Conservation (phyloP, 1,140 invertebrate species). For the Drosophila rufa region DNA sequence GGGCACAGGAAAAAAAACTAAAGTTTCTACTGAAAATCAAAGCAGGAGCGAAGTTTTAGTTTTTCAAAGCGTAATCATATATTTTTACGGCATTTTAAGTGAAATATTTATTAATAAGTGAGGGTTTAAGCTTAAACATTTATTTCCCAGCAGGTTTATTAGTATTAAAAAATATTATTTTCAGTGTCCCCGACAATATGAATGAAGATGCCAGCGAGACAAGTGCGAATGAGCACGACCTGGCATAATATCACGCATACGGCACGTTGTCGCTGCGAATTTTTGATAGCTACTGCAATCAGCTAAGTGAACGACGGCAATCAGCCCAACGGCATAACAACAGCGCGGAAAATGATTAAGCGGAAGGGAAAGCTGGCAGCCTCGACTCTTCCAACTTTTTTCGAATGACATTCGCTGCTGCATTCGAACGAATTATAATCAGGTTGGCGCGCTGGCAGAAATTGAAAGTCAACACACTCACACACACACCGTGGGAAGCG, state of each 20-base stretch:
- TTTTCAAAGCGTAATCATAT: too few species aligned
- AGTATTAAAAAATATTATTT: not conserved
- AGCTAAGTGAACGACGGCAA: slow-evolving; percentile 47
- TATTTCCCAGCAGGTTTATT: accelerated
- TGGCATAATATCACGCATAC: slow-evolving; percentile 55
- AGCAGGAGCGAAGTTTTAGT: too few species aligned
- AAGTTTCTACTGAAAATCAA: too few species aligned
- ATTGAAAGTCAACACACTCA: slow-evolving; percentile 74
- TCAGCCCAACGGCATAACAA: slow-evolving; percentile 38
- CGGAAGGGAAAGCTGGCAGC: slow-evolving; percentile 33
- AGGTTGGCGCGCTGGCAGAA: slow-evolving; percentile 45
- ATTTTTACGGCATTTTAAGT: too few species aligned
- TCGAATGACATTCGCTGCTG: slow-evolving; percentile 30
- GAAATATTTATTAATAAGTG: too few species aligned
- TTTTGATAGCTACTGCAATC: slow-evolving; percentile 56
- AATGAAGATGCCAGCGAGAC: slow-evolving; percentile 42
- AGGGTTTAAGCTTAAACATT: not conserved
- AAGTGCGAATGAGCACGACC: slow-evolving; percentile 52
- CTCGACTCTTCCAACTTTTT: slow-evolving; percentile 23
- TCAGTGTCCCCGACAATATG: slow-evolving; percentile 26
- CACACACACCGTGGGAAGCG: not conserved
- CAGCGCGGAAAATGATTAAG: slow-evolving; percentile 50
- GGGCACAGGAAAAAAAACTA: not conserved
- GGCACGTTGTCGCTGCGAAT: slow-evolving; percentile 44
- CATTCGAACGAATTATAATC: slow-evolving; percentile 70